Evolutionary conservation across 1,140 invertebrate genomes (phyloP), one percentile per base, ranked within the genome.

Genomic region (Pseudobourletiella spinata): DNA sequence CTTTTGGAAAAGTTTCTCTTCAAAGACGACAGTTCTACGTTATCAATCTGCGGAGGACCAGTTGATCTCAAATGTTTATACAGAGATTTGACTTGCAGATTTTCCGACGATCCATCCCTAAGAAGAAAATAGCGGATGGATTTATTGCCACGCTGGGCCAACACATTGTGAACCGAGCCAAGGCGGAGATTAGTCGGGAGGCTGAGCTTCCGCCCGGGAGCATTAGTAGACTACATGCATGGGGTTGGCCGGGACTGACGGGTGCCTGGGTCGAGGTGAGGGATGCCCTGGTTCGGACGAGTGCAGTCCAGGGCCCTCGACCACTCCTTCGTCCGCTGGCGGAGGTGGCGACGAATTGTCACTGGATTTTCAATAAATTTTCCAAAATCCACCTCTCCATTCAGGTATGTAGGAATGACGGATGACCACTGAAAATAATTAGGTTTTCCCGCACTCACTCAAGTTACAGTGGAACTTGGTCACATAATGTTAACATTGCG

Each of bases 261-360:
- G 68, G 68, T 20, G 63, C 65, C 16, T 70, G 58, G 42, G 44
- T 70, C 0, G 68, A 70, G 50, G 57, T 65, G 1, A 46, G 32
- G 14, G 59, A 69, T 51, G 65, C 46, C 15, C 54, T 66, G 0
- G 39, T 56, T 4, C 28, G 15, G 51, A 30, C 44, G 30, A 26
- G 16, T 0, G 57, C 61, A 2, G 48, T 66, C 16, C 48, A 50
- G 20, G 62, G 63, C 2, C 62, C 65, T 3, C 14, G 54, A 15
- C 29, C 52, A 1, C 14, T 66, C 2, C 62, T 63, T 56, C 39
- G 66, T 29, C 64, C 68, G 8, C 35, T 69, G 0, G 3, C 44
- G 0, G 62, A 69, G 61, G 28, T 69, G 15, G 65, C 68, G 20
- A 42, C 44, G 1, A 61, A 64, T 50, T 58, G 55, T 28, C 48